phyloP scores from a whole-genome alignment of 2,888 invertebrate species.

The Amblyjoppa fuscipennis region DNA sequence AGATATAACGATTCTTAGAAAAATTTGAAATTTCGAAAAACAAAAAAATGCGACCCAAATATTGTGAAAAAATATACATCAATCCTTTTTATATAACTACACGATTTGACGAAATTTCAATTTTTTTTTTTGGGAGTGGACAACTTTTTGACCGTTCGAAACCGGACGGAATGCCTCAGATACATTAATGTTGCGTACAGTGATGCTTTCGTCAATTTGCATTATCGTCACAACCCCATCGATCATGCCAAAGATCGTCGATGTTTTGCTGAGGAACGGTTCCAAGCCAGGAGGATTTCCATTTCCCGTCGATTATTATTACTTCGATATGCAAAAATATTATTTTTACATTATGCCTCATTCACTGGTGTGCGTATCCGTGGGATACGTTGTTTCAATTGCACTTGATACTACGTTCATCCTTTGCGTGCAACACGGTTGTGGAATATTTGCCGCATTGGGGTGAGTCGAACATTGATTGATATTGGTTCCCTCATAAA shows the following conservation, averaged over 20 bases:
- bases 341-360: constrained; percentile 51
- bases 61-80: no score
- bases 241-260: constrained; percentile 48
- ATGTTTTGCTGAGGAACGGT: constrained; percentile 44
- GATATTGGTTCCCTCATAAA: no score
- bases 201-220: constrained; percentile 9
- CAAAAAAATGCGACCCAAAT: no score
- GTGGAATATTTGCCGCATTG: constrained; percentile 35
- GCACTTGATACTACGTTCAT: not conserved
- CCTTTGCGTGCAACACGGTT: constrained; percentile 22
- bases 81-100: no score
- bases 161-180: not conserved
- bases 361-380: constrained; percentile 19
- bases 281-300: constrained; percentile 52
- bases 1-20: no score
- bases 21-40: no score
- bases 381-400: not conserved
- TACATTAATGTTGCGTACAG: constrained; percentile 18
- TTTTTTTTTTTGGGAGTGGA: no score
- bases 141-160: no score
- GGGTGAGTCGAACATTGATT: constrained; percentile 25
- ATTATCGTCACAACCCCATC: constrained; percentile 42
- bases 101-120: no score
- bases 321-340: constrained; percentile 54
- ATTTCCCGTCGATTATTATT: constrained; percentile 48